These are phyloP conservation scores for Nasonia vitripennis DNA, from an alignment of 1,140 invertebrate genomes.

Conservation along the genomic window DNA sequence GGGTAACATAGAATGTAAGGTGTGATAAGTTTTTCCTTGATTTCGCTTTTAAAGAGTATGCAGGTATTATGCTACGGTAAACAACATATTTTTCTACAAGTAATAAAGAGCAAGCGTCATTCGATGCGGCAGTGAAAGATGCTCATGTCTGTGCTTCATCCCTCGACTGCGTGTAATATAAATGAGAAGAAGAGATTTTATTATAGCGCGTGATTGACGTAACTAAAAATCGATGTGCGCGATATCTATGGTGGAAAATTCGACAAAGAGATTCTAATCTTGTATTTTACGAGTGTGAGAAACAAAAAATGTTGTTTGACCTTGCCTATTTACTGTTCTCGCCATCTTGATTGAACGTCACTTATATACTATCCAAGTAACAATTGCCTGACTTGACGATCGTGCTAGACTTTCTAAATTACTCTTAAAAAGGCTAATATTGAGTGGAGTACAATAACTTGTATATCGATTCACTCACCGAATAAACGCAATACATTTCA, in stretches of 20 bases:
- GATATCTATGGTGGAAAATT: background rate
- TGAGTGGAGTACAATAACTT: too few relatives aligned
- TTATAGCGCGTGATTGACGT: background rate
- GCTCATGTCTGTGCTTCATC: background rate
- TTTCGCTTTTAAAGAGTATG: background rate
- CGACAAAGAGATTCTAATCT: constrained; percentile 14
- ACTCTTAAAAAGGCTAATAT: constrained; percentile 9
- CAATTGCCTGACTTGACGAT: constrained; percentile 5
- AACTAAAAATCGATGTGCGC: background rate
- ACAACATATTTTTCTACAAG: constrained; percentile 15
- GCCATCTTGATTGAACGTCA: constrained; percentile 3
- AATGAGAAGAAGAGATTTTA: background rate
- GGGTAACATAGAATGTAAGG: too few relatives aligned
- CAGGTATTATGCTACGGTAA: background rate
- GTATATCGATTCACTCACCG: too few relatives aligned
- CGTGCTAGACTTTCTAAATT: constrained; percentile 13
- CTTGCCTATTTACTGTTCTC: constrained; percentile 14
- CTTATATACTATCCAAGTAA: constrained; percentile 6
- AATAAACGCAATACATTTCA: background rate
- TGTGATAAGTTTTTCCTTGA: too few relatives aligned
- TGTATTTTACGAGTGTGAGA: background rate
- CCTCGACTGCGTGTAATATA: background rate
- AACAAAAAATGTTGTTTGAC: background rate
- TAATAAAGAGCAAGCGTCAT: background rate
- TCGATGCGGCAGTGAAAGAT: background rate